phyloP scores from a whole-genome alignment of 2,113 vertebrate genomes.

The Hiodon tergisus region DNA sequence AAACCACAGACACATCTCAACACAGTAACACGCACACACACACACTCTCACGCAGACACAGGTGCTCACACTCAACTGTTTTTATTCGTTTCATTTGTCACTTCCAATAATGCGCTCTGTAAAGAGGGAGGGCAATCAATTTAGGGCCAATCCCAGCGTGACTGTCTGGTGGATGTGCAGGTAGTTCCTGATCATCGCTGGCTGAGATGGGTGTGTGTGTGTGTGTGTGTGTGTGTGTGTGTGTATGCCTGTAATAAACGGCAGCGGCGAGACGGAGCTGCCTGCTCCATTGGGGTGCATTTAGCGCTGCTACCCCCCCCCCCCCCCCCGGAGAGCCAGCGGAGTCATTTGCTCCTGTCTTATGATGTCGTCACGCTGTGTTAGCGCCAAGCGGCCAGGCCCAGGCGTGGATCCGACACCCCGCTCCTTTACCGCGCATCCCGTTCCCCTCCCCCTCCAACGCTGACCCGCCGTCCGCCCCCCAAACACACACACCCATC shows the following conservation, averaged over 20 bases:
- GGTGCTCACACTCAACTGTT: neutral
- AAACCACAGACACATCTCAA: neutral
- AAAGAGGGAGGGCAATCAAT: slow-evolving; percentile 33
- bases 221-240: slow-evolving; percentile 4
- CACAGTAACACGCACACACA: slow-evolving; percentile 21
- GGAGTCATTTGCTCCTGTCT: slow-evolving; percentile 61
- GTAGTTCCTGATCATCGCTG: slow-evolving; percentile 24
- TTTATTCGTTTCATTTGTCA: slow-evolving; percentile 32
- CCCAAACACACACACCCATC: slow-evolving; percentile 26
- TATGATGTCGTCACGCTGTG: slow-evolving; percentile 65
- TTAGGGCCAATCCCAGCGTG: slow-evolving; percentile 30
- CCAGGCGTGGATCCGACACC: slow-evolving; percentile 34
- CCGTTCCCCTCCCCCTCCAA: slow-evolving; percentile 23
- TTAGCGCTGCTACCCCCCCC: slow-evolving; percentile 39
- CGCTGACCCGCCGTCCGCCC: slow-evolving; percentile 31
- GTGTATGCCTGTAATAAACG: slow-evolving; percentile 1
- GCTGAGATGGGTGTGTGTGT: slow-evolving; percentile 11
- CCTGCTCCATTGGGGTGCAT: slow-evolving; percentile 34
- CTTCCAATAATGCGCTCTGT: slow-evolving; percentile 46
- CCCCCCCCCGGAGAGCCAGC: slow-evolving; percentile 46
- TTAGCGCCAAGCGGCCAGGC: slow-evolving; percentile 49
- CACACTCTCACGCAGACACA: slow-evolving; percentile 22
- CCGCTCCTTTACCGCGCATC: slow-evolving; percentile 23
- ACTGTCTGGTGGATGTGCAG: slow-evolving; percentile 10
- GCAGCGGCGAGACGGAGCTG: slow-evolving; percentile 33